phyloP scores from a whole-genome alignment of 37 sponge, comb jelly and placozoan species.

The Chondrosia reniformis region DNA sequence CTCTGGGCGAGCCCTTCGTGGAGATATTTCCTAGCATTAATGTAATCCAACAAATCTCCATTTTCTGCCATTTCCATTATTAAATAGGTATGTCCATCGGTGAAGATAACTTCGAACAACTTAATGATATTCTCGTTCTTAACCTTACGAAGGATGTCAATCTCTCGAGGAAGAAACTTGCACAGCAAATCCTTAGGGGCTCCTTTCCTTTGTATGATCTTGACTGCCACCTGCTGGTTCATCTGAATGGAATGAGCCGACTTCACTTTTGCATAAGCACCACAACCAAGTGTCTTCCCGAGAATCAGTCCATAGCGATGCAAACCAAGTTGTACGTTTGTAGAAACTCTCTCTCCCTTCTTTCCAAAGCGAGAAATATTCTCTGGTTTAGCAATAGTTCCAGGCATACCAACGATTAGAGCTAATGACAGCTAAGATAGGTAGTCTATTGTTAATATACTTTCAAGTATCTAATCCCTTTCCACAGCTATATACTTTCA shows the following conservation, averaged over 20 bases:
- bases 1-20: slow-evolving; percentile 65
- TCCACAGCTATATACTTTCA: no score
- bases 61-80: slow-evolving; percentile 89
- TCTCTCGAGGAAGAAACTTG: slow-evolving; percentile 89
- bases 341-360: slow-evolving; percentile 1
- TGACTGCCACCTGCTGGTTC: slow-evolving; percentile 79
- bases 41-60: slow-evolving; percentile 90
- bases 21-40: slow-evolving; percentile 41
- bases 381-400: no score
- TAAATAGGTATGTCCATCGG: slow-evolving; percentile 68
- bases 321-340: slow-evolving; percentile 22
- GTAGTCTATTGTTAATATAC: no score
- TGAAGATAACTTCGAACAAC: slow-evolving; percentile 74
- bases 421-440: no score
- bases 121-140: slow-evolving; percentile 62
- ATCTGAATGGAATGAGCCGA: slow-evolving; percentile 43
- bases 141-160: slow-evolving; percentile 56
- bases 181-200: slow-evolving; percentile 82
- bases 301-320: slow-evolving; percentile 60
- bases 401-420: no score
- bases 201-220: slow-evolving; percentile 74
- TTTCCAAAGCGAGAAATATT: no score
- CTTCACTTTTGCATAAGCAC: slow-evolving; percentile 95
- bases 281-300: slow-evolving; percentile 73
- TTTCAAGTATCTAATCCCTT: no score